Base-by-base conservation (phyloP, 2,888 invertebrate genomes). In the Hoplodrina ambigua region DNA sequence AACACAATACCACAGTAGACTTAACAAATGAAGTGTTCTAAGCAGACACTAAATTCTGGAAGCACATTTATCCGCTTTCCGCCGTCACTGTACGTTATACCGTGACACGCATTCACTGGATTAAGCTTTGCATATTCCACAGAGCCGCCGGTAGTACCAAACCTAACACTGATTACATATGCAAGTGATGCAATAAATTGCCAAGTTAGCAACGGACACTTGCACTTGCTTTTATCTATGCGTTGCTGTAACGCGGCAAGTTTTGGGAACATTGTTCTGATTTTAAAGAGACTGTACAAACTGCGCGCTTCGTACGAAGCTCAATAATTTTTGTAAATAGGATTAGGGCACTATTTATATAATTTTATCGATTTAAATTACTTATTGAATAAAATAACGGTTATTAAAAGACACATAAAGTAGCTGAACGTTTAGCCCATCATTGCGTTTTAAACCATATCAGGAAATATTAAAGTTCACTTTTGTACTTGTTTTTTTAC, bases 81-180 rank as follows among this genome's bases (percentile, higher is more conserved):
- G 0, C 59, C 73, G 83, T 81, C 84, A 81, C 75, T 79, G 81
- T 84, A 81, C 79, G 81, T 84, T 87, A 84, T 82, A 85, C 84
- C 77, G 80, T 85, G 87, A 87, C 86, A 88, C 85, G 87, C 88
- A 88, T 89, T 87, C 84, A 85, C 87, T 82, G 88, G 89, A 91
- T 91, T 91, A 91, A 88, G 88, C 89, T 90, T 87, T 90, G 91
- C 90, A 92, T 92, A 92, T 91, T 92, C 89, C 82, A 87, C 82
- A 78, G 66, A 68, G 80, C 79, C 81, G 72, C 75, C 75, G 77
- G 76, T 70, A 71, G 82, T 64, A 80, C 67, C 84, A 79, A 78
- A 75, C 81, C 80, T 83, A 78, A 76, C 83, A 74, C 83, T 85
- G 83, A 88, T 89, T 90, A 90, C 86, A 88, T 88, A 90, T 89